These are phyloP conservation scores for Porites lobata DNA, from an alignment of 92 coral and sea anemone genomes.

Conservation along the genomic window DNA sequence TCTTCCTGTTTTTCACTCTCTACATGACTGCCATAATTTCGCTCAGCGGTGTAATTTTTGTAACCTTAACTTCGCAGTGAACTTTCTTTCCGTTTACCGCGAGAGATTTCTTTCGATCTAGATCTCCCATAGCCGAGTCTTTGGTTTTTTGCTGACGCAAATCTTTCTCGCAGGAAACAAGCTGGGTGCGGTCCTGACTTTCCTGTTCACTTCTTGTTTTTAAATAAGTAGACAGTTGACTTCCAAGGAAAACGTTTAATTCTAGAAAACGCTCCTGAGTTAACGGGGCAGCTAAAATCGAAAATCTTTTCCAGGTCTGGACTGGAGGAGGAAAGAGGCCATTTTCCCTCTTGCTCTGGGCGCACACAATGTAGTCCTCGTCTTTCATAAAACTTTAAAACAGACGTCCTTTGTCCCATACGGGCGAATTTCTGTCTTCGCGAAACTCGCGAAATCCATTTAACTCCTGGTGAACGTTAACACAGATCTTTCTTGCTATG, in stretches of 20 bases:
- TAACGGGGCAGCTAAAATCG: not conserved
- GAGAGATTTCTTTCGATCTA: too few relatives aligned
- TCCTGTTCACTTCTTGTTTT: not conserved
- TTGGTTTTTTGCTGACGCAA: not conserved
- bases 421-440: not conserved
- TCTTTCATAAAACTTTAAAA: conserved; percentile 29
- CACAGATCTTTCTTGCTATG: not conserved
- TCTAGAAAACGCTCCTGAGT: not conserved
- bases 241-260: not conserved
- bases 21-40: not conserved
- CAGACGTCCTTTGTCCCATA: not conserved
- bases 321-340: not conserved
- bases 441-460: not conserved
- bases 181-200: not conserved
- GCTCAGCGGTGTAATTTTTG: not conserved
- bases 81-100: not conserved
- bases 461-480: not conserved
- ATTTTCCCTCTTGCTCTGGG: not conserved
- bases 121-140: not conserved
- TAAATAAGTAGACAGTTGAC: not conserved
- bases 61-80: not conserved
- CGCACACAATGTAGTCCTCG: not conserved
- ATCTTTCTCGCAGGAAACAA: not conserved
- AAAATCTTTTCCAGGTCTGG: not conserved
- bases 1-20: not conserved